phyloP scores from a whole-genome alignment of 2,888 invertebrate genomes.

The Tuta absoluta region DNA sequence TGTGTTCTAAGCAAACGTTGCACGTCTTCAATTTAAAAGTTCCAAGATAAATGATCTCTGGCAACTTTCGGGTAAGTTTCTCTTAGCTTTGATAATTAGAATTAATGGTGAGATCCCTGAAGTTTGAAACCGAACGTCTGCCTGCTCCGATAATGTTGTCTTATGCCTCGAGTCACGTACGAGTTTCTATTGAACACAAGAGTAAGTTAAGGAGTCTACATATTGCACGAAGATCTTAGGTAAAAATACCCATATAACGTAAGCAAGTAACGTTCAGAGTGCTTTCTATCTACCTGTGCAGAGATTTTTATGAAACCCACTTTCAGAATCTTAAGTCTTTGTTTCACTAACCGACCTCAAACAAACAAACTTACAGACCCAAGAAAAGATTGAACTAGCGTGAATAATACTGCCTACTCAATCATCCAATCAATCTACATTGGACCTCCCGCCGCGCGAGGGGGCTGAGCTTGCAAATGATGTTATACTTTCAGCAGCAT shows the following conservation, averaged over 20 bases:
- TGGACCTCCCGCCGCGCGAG: background rate
- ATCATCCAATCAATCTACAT: slow-evolving; percentile 6
- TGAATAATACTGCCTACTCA: slow-evolving; percentile 1
- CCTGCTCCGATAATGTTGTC: slow-evolving; percentile 8
- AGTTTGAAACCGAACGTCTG: slow-evolving; percentile 27
- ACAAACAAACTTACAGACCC: background rate
- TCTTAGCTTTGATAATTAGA: slow-evolving; percentile 36
- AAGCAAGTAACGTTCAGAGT: no score
- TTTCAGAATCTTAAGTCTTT: background rate
- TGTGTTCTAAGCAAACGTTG: background rate
- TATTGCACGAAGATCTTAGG: background rate
- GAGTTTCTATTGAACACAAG: background rate
- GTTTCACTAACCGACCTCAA: background rate
- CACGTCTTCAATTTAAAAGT: slow-evolving; percentile 20
- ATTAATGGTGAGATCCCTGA: slow-evolving; percentile 28
- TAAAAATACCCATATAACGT: background rate
- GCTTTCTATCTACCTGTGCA: no score
- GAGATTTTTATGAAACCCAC: no score
- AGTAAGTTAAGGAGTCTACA: background rate
- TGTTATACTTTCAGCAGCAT: slow-evolving; percentile 8
- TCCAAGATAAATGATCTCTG: slow-evolving; percentile 26
- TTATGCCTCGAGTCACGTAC: slow-evolving; percentile 18
- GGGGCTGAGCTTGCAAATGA: slow-evolving; percentile 2
- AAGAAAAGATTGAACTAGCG: slow-evolving; percentile 1
- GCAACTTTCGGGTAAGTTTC: slow-evolving; percentile 20